A percentile compares a stretch with the other conserved stretches of the same genome.
phyloP scores from a whole-genome alignment of 2,797 vertebrate species.

The Acridotheres tristis region DNA sequence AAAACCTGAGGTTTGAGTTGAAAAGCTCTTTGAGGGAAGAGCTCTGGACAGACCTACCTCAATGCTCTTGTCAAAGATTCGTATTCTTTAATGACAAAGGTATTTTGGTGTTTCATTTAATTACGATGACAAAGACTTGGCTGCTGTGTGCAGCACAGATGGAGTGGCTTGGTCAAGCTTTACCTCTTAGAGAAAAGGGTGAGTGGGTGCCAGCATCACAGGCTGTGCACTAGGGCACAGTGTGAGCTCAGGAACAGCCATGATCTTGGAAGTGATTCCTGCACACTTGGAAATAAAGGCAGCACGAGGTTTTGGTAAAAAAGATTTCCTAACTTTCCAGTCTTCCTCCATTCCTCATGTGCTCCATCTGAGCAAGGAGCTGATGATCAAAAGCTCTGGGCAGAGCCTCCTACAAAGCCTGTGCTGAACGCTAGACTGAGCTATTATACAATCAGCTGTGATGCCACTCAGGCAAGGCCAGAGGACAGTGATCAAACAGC shows the following conservation, averaged over 20 bases:
- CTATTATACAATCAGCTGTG: background rate
- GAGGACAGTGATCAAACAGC: background rate
- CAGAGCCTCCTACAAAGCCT: background rate
- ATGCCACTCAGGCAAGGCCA: background rate
- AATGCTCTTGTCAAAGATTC: background rate
- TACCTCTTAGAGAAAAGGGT: background rate
- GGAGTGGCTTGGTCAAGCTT: background rate
- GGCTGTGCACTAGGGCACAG: background rate
- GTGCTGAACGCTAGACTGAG: background rate
- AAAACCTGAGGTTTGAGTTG: conserved; percentile 13
- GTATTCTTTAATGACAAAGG: background rate
- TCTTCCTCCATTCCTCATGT: background rate
- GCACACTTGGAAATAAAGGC: background rate
- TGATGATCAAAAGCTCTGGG: background rate
- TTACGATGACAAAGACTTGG: background rate
- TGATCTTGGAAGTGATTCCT: background rate
- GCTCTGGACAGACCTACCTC: background rate
- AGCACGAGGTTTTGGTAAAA: background rate
- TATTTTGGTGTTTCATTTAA: background rate
- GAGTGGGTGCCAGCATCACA: background rate
- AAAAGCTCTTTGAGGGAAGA: background rate
- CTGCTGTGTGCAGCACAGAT: background rate
- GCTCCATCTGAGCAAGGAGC: background rate
- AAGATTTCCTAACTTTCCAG: background rate
- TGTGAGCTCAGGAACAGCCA: background rate